Percentiles rank a stretch among this genome's conserved stretches.
These are phyloP conservation scores for Nasonia giraulti DNA, from an alignment of 1,140 invertebrate species.

Conservation along the genomic window DNA sequence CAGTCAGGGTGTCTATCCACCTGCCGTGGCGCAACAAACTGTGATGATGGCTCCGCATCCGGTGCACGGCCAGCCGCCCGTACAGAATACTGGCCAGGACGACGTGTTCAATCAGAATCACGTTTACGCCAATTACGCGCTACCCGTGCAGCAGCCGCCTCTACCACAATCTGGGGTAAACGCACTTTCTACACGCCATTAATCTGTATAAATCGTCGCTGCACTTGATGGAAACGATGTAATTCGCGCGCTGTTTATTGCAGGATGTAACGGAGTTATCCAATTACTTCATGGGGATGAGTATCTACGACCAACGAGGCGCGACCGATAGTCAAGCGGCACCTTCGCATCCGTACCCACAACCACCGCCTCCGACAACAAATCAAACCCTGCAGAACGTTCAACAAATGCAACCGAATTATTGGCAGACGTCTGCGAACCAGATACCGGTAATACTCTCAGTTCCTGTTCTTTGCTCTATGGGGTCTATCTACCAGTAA, in stretches of 20 bases:
- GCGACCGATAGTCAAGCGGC: constrained; percentile 64
- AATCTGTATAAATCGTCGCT: too few relatives aligned
- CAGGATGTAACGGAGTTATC: constrained; percentile 69
- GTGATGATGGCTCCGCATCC: constrained; percentile 66
- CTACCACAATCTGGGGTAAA: constrained; percentile 61
- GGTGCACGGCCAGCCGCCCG: constrained; percentile 59
- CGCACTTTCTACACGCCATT: background rate
- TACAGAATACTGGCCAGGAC: constrained; percentile 59
- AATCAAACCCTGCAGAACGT: constrained; percentile 62
- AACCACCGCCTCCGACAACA: constrained; percentile 59
- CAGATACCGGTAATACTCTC: constrained; percentile 63
- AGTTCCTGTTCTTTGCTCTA: background rate
- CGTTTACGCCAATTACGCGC: constrained; percentile 67
- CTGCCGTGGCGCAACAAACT: constrained; percentile 62
- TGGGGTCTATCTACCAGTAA: too few relatives aligned
- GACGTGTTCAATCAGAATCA: constrained; percentile 68
- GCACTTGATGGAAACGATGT: too few relatives aligned
- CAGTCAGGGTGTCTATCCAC: constrained; percentile 63
- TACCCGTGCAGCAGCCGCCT: constrained; percentile 67
- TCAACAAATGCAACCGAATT: constrained; percentile 65
- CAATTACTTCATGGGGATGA: constrained; percentile 72
- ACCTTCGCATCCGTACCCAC: constrained; percentile 65
- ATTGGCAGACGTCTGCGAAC: constrained; percentile 69
- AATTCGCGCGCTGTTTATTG: constrained; percentile 13
- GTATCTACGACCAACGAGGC: constrained; percentile 68